Base-by-base conservation (phyloP, 2,888 invertebrate species). In the Agonopterix heracliana region DNA sequence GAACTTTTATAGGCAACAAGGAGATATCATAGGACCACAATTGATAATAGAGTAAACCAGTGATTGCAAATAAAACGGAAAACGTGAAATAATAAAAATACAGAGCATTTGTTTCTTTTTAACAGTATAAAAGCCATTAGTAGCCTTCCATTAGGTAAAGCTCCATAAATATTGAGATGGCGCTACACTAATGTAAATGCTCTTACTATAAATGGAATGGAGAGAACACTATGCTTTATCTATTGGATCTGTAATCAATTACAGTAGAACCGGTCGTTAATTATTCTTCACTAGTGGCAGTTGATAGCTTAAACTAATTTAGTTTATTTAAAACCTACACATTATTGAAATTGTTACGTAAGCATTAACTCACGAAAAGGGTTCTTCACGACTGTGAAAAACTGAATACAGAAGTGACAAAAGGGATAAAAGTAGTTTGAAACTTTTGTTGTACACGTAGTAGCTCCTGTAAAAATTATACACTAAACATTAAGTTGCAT, bases 171-270 rank as follows among this genome's bases (percentile, higher is more conserved):
- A 57, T 57, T 46, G 50, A 52, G 58, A 55, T 54, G 51, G 54
- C 45, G 40, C 59, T 49, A 56, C 51, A 53, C 49, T 57, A 56
- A 56, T 53, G 56, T 56, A 60, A 60, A 62, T 51, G 49, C 49
- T 54, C 50, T 43, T 34, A 52, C 54, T 60, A 55, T 61, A 60
- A 61, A 59, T 54, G 56, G 54, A 61, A 59, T 54, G 56, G 54
- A 48, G 47, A 50, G 44, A 52, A 26, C 41, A 41, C 43, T 47
- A 48, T 56, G 53, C 56, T 61, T 57, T 60, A 60, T 61, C 54
- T 50, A 57, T 54, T 45, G 51, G 54, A 61, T 55, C 57, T 52
- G 55, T 51, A 54, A 60, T 60, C 57, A 54, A 66, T 63, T 60
- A 56, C 54, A 26, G 26, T 26, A 26, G 26, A 26, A 26, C 26